Base-by-base conservation (phyloP, 2,797 vertebrate species). In the Anniella stebbinsi region DNA sequence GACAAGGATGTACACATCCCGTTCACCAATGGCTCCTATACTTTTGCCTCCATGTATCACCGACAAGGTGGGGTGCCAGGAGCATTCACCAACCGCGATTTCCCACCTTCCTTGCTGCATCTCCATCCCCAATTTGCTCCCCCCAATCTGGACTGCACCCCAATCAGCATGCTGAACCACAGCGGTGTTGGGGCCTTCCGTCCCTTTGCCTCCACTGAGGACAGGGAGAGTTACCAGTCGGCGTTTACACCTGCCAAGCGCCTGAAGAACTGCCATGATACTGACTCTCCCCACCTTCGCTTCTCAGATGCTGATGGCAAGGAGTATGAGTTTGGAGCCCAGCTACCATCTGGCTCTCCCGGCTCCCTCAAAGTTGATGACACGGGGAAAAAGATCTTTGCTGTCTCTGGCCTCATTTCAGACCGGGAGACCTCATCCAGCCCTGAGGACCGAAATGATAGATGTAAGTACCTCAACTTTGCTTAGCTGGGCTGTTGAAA, bases 1-100 rank as follows among this genome's bases (percentile, higher is more conserved):
- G 99, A 99, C 89, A 99, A 99, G 97, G 99, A 99, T 9, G 98
- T 99, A 94, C 99, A 99, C 92, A 99, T 99, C 93, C 99, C 99
- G 7, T 99, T 99, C 93, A 99, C 99, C 96, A 99, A 99, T 48
- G 99, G 99, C 93, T 99, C 99, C 33, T 99, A 99, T 90, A 99
- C 99, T 89, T 99, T 99, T 92, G 98, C 99, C 88, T 99, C 99
- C 92, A 99, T 99, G 98, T 99, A 99, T 94, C 99, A 99, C 95
- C 98, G 99, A 89, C 99, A 99, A 96, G 98, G 99, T 0, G 98
- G 96, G 33, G 99, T 99, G 88, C 99, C 99, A 0, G 98, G 98
- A 87, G 98, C 98, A 3, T 99, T 99, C 95, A 98, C 98, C 69
- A 99, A 99, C 96, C 98, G 99, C 93, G 99, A 99, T 97, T 99